phyloP scores from a whole-genome alignment of 2,888 invertebrate genomes.

The Sinhomidia bicolor region DNA sequence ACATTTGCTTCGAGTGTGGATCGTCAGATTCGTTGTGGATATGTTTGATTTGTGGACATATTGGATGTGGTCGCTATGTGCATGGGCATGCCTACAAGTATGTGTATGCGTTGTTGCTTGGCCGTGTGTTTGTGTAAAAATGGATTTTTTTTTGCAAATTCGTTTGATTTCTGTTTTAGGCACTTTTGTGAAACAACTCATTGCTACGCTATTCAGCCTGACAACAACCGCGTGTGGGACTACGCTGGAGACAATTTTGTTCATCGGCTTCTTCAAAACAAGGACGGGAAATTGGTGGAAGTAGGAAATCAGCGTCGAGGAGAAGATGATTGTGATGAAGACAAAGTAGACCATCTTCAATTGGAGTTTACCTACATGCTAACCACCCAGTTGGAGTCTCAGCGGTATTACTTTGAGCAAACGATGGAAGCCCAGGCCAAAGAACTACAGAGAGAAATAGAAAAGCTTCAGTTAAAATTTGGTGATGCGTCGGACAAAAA shows the following conservation, averaged over 20 bases:
- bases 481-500: constrained; percentile 63
- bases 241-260: constrained; percentile 99
- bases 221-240: constrained; percentile 99
- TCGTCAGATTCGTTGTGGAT: constrained; percentile 95
- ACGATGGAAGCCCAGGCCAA: constrained; percentile 84
- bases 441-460: constrained; percentile 79
- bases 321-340: constrained; percentile 83
- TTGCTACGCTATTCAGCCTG: constrained; percentile 97
- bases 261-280: constrained; percentile 97
- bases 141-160: too few species aligned
- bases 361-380: constrained; percentile 98
- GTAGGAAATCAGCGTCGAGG: constrained; percentile 78
- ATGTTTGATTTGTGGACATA: constrained; percentile 98
- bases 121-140: too few species aligned
- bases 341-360: constrained; percentile 97
- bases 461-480: constrained; percentile 64
- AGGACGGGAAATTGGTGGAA: constrained; percentile 98
- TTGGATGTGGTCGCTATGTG: constrained; percentile 97
- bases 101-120: too few species aligned
- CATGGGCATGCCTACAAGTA: constrained; percentile 94
- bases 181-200: constrained; percentile 98
- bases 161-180: constrained; percentile 83
- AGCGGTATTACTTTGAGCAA: constrained; percentile 95
- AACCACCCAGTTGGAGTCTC: constrained; percentile 97
- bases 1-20: constrained; percentile 88